Conservation (phyloP, 2,113 vertebrate genomes). For the Myrmophylax atrothorax region DNA sequence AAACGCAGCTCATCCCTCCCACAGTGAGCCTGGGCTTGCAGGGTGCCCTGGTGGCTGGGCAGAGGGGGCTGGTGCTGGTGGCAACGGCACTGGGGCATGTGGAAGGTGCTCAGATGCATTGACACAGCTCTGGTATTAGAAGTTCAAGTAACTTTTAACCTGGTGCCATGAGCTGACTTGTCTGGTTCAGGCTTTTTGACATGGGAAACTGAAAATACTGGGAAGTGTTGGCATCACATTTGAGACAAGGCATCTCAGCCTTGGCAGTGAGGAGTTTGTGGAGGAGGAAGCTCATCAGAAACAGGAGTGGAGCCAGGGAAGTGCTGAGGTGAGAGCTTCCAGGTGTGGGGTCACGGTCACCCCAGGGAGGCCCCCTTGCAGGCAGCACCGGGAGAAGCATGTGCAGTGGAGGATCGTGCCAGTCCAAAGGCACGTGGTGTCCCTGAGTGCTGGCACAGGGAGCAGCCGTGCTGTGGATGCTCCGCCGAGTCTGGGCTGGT, state of each 20-base stretch:
- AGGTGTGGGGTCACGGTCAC: accelerated
- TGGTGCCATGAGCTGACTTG: accelerated
- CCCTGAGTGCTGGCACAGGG: background rate
- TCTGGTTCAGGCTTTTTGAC: background rate
- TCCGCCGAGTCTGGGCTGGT: background rate
- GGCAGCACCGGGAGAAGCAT: accelerated
- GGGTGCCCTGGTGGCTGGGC: background rate
- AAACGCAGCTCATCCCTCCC: accelerated
- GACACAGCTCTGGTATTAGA: accelerated
- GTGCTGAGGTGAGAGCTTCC: background rate
- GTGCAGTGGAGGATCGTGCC: accelerated
- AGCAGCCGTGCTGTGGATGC: accelerated
- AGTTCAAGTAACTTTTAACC: background rate
- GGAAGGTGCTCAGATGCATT: accelerated
- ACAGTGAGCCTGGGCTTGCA: background rate
- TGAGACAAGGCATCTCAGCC: background rate
- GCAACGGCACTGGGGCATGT: accelerated
- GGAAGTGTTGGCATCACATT: background rate
- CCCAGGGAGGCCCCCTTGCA: background rate
- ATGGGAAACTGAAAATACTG: background rate
- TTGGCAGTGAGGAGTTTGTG: background rate
- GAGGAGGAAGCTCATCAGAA: background rate
- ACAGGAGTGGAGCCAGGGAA: background rate
- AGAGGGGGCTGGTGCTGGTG: background rate
- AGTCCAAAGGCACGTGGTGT: accelerated